These are phyloP conservation scores for Pantelozetes paolii DNA, from an alignment of 2,888 invertebrate genomes.

Conservation along the genomic window DNA sequence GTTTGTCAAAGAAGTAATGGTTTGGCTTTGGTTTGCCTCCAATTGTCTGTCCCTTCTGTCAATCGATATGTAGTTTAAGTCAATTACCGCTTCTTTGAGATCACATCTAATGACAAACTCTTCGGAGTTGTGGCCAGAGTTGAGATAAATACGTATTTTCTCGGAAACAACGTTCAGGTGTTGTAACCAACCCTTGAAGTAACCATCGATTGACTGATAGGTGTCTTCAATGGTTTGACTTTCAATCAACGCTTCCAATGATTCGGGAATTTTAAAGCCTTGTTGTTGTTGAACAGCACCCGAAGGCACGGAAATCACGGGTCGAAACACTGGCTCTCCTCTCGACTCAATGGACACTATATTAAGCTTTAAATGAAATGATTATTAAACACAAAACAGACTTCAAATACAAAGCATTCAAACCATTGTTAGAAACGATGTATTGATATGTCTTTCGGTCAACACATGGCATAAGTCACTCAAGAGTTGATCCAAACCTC, in stretches of 20 bases:
- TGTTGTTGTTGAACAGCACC: no score
- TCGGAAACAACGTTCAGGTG: neutral
- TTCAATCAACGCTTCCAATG: neutral
- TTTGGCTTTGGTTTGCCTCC: neutral
- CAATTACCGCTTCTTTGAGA: constrained; percentile 12
- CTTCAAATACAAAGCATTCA: neutral
- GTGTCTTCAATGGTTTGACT: neutral
- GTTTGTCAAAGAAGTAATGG: neutral
- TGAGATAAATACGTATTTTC: neutral
- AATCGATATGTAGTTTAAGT: neutral
- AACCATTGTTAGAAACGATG: neutral
- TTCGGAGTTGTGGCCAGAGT: neutral
- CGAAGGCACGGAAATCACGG: neutral
- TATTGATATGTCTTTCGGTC: neutral
- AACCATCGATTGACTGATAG: neutral
- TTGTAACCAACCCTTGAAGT: constrained; percentile 21
- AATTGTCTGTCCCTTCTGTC: neutral
- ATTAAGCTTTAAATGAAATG: neutral
- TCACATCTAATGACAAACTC: constrained; percentile 16
- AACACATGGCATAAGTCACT: neutral
- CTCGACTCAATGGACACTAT: neutral
- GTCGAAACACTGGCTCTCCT: neutral
- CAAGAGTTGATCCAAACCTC: neutral
- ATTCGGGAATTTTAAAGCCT: neutral
- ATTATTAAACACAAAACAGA: neutral